A percentile compares a stretch with the other conserved stretches of the same genome.
Conservation (phyloP, 2,888 invertebrate species). For the Timandra comae region DNA sequence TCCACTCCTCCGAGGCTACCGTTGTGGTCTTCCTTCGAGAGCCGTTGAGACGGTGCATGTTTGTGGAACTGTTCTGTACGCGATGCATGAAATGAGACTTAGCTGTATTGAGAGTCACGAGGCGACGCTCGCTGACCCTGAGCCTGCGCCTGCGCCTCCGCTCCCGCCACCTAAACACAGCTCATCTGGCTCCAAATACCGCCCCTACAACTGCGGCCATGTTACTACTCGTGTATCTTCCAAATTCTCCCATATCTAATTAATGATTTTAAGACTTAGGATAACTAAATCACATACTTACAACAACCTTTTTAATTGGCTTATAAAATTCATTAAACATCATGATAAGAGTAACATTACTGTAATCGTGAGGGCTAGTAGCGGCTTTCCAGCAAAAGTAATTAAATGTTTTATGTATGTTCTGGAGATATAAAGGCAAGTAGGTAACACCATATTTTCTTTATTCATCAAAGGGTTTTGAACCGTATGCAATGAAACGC, state of each 20-base stretch:
- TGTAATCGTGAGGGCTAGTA: conserved; percentile 4
- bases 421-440: conserved; percentile 20
- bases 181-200: background rate
- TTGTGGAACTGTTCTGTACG: conserved; percentile 35
- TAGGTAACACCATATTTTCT: conserved; percentile 31
- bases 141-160: conserved; percentile 26
- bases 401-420: conserved; percentile 28
- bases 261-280: background rate
- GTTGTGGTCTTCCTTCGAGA: conserved; percentile 37
- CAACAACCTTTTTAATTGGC: conserved; percentile 17
- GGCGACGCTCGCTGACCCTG: conserved; percentile 27
- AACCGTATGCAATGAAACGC: conserved; percentile 42
- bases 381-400: conserved; percentile 3
- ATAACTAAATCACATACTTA: background rate
- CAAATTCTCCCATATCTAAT: conserved; percentile 3
- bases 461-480: conserved; percentile 44
- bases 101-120: conserved; percentile 32
- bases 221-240: conserved; percentile 13
- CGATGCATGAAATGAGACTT: conserved; percentile 50
- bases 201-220: conserved; percentile 14
- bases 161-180: background rate
- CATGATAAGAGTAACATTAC: conserved; percentile 8
- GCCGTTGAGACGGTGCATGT: conserved; percentile 47
- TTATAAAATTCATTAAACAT: conserved; percentile 9
- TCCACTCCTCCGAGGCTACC: conserved; percentile 37